A percentile compares a stretch with the other conserved stretches of the same genome.
Evolutionary conservation across 1,140 invertebrate species (phyloP).

Genomic region (Metopolophium dirhodum): DNA sequence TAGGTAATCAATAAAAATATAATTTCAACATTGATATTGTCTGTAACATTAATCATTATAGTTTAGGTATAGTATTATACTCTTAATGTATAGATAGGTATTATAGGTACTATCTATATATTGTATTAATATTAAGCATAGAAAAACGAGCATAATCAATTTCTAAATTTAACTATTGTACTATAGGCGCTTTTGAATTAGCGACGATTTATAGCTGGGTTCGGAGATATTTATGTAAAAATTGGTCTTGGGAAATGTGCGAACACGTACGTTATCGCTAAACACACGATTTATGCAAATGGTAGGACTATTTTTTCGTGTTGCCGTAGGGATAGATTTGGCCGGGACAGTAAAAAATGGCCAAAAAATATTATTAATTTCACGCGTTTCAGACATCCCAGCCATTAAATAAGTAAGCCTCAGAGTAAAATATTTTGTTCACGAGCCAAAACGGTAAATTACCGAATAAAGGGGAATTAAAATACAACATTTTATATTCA

Average conservation of each 20-base stretch:
- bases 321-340: conserved; percentile 6
- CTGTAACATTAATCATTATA: not conserved
- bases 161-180: not conserved
- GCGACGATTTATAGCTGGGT: not conserved
- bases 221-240: not conserved
- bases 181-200: not conserved
- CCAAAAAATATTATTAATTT: conserved; percentile 36
- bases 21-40: not conserved
- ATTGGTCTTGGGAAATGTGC: not conserved
- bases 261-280: not conserved
- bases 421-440: conserved; percentile 26
- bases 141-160: not conserved
- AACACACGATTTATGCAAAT: not conserved
- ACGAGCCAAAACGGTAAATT: conserved; percentile 43
- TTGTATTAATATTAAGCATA: not conserved
- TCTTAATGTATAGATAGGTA: not conserved
- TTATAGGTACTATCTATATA: not conserved
- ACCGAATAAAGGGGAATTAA: conserved; percentile 37
- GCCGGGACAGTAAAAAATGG: conserved; percentile 27
- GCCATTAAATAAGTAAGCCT: not conserved
- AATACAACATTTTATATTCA: conserved; percentile 15
- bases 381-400: conserved; percentile 18
- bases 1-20: not conserved
- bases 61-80: not conserved
- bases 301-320: not conserved